These are phyloP conservation scores for Thalpophila matura DNA, from an alignment of 2,888 invertebrate genomes.

Conservation along the genomic window DNA sequence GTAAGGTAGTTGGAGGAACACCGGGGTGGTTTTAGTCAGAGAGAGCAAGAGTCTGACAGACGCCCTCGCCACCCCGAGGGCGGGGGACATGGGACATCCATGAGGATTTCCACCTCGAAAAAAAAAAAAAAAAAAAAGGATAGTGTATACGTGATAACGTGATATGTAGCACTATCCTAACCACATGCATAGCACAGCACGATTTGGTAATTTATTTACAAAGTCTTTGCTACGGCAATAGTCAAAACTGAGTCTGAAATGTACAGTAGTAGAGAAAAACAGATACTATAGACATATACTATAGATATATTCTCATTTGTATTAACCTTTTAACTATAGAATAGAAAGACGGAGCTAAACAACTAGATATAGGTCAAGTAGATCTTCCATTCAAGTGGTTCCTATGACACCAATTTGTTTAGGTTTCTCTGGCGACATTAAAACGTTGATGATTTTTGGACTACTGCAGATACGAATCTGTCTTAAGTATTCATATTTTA, in stretches of 20 bases:
- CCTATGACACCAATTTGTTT: conserved; percentile 31
- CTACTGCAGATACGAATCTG: neutral
- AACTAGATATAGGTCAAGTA: conserved; percentile 36
- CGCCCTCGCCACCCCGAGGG: too few species aligned
- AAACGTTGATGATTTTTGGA: neutral
- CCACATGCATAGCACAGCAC: too few species aligned
- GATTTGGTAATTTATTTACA: too few species aligned
- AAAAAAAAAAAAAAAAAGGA: too few species aligned
- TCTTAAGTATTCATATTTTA: too few species aligned
- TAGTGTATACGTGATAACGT: too few species aligned
- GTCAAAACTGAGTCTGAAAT: neutral
- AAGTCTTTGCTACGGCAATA: neutral
- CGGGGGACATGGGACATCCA: too few species aligned
- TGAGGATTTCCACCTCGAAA: too few species aligned
- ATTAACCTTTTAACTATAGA: conserved; percentile 4
- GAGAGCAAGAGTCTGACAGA: too few species aligned
- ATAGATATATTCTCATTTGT: conserved; percentile 19
- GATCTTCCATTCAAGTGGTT: conserved; percentile 22
- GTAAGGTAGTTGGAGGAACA: too few species aligned
- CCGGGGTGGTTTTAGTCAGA: too few species aligned
- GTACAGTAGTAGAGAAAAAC: neutral
- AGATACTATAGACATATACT: neutral
- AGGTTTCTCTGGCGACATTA: neutral
- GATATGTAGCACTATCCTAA: too few species aligned
- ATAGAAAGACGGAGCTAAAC: conserved; percentile 12